phyloP scores from a whole-genome alignment of 2,888 invertebrate genomes.

The Drosophila atripex region DNA sequence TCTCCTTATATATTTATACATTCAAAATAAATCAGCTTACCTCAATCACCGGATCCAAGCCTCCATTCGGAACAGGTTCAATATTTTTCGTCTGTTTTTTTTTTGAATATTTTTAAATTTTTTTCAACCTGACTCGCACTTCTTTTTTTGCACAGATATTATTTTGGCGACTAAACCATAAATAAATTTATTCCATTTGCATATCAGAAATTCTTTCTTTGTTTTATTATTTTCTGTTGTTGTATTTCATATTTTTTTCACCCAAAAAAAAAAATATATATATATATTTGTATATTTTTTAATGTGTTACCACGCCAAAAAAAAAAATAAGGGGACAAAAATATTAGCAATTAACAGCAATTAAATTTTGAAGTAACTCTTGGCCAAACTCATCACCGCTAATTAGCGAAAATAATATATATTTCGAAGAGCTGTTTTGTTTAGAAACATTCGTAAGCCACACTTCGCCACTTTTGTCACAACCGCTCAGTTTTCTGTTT shows the following conservation, averaged over 20 bases:
- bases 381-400: constrained; percentile 12
- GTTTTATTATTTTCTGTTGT: constrained; percentile 19
- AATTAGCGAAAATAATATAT: constrained; percentile 16
- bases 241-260: constrained; percentile 48
- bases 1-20: constrained; percentile 12
- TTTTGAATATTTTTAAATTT: constrained; percentile 2
- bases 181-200: constrained; percentile 52
- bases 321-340: constrained; percentile 13
- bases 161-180: constrained; percentile 30
- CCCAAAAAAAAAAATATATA: constrained; percentile 3
- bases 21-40: constrained; percentile 51
- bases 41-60: constrained; percentile 37
- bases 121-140: too few relatives aligned
- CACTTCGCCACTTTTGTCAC: constrained; percentile 11
- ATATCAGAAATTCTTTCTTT: constrained; percentile 27
- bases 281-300: too few relatives aligned
- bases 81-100: constrained; percentile 14
- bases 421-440: background rate
- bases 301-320: constrained; percentile 36
- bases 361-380: constrained; percentile 31
- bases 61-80: constrained; percentile 37
- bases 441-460: background rate
- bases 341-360: constrained; percentile 31
- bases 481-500: constrained; percentile 22
- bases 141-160: constrained; percentile 30